Conservation (phyloP, 2,888 invertebrate species). For the Dynastes grantii region DNA sequence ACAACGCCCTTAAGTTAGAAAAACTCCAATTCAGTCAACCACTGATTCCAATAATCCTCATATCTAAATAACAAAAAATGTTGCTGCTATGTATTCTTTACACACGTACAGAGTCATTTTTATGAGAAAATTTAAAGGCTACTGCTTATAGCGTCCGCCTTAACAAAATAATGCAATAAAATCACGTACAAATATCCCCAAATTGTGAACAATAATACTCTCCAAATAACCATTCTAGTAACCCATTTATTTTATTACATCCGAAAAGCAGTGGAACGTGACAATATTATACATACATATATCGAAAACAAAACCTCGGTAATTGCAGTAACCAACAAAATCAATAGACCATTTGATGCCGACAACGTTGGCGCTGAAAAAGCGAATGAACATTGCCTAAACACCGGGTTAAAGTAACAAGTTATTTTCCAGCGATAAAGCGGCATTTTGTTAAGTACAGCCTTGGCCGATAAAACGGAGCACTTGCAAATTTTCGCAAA, state of each 20-base stretch:
- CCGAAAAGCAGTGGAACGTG: background rate
- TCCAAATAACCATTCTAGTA: background rate
- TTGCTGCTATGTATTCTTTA: too few species aligned
- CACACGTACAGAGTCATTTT: too few species aligned
- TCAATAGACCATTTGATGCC: conserved; percentile 16
- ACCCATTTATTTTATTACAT: background rate
- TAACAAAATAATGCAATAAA: too few species aligned
- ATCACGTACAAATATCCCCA: too few species aligned
- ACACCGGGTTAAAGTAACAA: conserved; percentile 14
- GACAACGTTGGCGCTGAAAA: background rate
- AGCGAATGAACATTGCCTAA: conserved; percentile 2
- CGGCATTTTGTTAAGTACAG: background rate
- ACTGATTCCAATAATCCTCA: too few species aligned
- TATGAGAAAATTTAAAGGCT: too few species aligned
- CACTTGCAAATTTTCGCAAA: too few species aligned
- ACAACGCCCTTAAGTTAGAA: too few species aligned
- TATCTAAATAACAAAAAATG: too few species aligned
- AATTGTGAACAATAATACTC: background rate
- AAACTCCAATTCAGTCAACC: too few species aligned
- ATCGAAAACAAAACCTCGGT: conserved; percentile 6
- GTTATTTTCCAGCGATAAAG: conserved; percentile 6
- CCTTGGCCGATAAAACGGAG: too few species aligned
- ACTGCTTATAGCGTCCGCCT: too few species aligned
- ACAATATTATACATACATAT: background rate
- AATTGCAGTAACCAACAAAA: background rate